These are phyloP conservation scores for Ooceraea biroi DNA, from an alignment of 1,140 invertebrate species.

Conservation along the genomic window DNA sequence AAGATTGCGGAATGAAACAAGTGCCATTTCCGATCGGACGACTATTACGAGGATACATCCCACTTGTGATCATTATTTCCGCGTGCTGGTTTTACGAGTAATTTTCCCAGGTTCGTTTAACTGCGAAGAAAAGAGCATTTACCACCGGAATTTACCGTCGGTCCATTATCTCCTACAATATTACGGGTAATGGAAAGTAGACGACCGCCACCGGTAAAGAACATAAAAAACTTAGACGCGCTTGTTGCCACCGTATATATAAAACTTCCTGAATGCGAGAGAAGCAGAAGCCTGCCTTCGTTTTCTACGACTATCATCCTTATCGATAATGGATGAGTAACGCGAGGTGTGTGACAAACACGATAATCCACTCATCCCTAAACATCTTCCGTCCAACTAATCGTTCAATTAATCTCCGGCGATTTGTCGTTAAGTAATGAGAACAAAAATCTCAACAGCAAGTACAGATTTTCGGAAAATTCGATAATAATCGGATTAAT, in stretches of 20 bases:
- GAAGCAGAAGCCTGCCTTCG: background rate
- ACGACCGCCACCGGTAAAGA: background rate
- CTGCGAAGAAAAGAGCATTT: slow-evolving; percentile 20
- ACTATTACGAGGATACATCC: slow-evolving; percentile 60
- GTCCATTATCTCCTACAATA: slow-evolving; percentile 59
- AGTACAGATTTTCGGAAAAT: background rate
- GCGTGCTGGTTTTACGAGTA: background rate
- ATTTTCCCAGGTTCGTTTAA: slow-evolving; percentile 38
- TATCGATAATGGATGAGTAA: slow-evolving; percentile 12
- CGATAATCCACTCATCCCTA: slow-evolving; percentile 30
- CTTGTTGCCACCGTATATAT: slow-evolving; percentile 34
- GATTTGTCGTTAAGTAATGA: slow-evolving; percentile 24
- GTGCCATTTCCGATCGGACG: background rate
- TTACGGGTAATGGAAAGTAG: slow-evolving; percentile 56
- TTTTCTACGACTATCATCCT: slow-evolving; percentile 4
- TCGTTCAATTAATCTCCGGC: slow-evolving; percentile 21
- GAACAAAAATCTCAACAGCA: background rate
- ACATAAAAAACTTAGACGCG: slow-evolving; percentile 31
- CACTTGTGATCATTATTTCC: slow-evolving; percentile 50
- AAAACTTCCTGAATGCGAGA: background rate
- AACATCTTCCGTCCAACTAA: slow-evolving; percentile 5
- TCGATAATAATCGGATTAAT: background rate
- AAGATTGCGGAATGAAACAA: slow-evolving; percentile 36
- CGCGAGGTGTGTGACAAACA: background rate
- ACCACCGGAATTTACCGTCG: slow-evolving; percentile 44